These are phyloP conservation scores for Apodemia zela DNA, from an alignment of 2,888 invertebrate genomes.

Conservation along the genomic window DNA sequence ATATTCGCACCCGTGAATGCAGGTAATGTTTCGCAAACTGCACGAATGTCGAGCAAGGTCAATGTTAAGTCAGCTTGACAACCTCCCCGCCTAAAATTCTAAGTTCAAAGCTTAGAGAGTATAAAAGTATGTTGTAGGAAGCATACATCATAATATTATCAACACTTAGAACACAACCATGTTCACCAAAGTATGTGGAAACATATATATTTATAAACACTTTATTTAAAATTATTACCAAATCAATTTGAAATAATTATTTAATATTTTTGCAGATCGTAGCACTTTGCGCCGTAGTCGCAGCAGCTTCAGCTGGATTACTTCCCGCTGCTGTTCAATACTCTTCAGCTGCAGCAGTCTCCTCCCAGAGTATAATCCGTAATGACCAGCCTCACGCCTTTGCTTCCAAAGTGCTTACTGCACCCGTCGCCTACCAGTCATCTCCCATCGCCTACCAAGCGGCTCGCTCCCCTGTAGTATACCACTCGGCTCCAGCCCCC, in stretches of 20 bases:
- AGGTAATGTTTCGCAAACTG: background rate
- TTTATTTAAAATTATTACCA: too few relatives aligned
- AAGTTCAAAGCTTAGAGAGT: slow-evolving; percentile 16
- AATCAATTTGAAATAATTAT: too few relatives aligned
- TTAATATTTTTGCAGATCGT: slow-evolving; percentile 33
- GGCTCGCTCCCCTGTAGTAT: slow-evolving; percentile 36
- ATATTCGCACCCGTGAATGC: background rate
- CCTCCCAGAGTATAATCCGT: slow-evolving; percentile 54
- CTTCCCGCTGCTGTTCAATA: slow-evolving; percentile 53
- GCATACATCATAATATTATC: background rate
- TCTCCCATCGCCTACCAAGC: slow-evolving; percentile 51
- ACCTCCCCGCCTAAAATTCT: slow-evolving; percentile 20
- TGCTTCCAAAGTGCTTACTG: slow-evolving; percentile 36
- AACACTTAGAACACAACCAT: background rate
- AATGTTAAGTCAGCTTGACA: slow-evolving; percentile 20
- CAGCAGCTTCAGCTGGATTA: slow-evolving; percentile 42
- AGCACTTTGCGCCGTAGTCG: slow-evolving; percentile 40
- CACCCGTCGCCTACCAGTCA: slow-evolving; percentile 53
- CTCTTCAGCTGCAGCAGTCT: slow-evolving; percentile 50
- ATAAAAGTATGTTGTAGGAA: slow-evolving; percentile 1
- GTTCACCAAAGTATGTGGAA: slow-evolving; percentile 6
- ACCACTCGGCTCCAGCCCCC: slow-evolving; percentile 38
- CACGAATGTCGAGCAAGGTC: slow-evolving; percentile 22
- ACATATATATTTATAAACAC: background rate
- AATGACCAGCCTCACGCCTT: slow-evolving; percentile 48